phyloP scores from a whole-genome alignment of 2,888 invertebrate species.

The Xylophagus ater region DNA sequence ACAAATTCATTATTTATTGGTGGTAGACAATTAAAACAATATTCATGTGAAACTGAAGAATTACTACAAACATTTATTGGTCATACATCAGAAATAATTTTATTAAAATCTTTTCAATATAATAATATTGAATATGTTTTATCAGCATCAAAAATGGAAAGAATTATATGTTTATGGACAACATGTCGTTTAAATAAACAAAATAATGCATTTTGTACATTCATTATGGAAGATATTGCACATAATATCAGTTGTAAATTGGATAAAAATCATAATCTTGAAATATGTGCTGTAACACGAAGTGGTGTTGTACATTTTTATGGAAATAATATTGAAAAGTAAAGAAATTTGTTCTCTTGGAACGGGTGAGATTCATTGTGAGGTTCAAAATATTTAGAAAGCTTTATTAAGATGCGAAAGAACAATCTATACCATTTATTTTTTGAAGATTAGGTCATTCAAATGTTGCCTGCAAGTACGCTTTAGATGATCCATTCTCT shows the following conservation, averaged over 20 bases:
- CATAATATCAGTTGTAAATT: conserved; percentile 42
- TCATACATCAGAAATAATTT: conserved; percentile 47
- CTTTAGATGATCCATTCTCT: too few species aligned
- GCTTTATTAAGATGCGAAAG: too few species aligned
- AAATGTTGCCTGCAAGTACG: too few species aligned
- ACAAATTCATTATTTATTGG: conserved; percentile 32
- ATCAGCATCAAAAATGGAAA: conserved; percentile 34
- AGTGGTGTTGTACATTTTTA: conserved; percentile 73
- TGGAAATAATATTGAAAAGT: conserved; percentile 61
- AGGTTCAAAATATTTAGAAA: too few species aligned
- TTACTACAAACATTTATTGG: conserved; percentile 52
- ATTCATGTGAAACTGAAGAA: conserved; percentile 49
- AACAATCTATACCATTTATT: too few species aligned
- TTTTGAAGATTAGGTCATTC: too few species aligned
- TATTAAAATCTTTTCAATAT: conserved; percentile 34
- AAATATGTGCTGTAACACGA: conserved; percentile 47
- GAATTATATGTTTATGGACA: conserved; percentile 36
- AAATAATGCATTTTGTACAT: conserved; percentile 45
- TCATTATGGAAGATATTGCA: conserved; percentile 59
- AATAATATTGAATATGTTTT: conserved; percentile 28
- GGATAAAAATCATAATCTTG: conserved; percentile 39
- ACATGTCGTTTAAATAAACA: conserved; percentile 19
- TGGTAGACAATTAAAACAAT: conserved; percentile 36
- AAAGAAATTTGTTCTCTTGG: too few species aligned
- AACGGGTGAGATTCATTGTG: too few species aligned